phyloP scores from a whole-genome alignment of 2,113 vertebrate species.

The Protobothrops mucrosquamatus region DNA sequence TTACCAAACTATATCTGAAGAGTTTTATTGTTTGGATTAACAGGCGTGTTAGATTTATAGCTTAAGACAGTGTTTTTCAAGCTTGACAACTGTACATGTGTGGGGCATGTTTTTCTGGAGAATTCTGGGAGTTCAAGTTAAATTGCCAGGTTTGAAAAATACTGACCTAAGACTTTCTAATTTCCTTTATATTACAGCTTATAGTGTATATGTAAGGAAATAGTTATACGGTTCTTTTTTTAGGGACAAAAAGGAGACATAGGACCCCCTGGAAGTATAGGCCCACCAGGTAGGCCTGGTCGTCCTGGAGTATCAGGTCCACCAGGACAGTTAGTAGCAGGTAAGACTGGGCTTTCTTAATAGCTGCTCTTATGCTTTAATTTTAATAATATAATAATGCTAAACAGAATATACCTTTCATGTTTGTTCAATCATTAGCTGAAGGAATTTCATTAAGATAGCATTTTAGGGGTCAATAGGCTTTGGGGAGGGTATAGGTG shows the following conservation, averaged over 20 bases:
- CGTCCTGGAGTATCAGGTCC: conserved; percentile 83
- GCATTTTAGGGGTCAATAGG: neutral
- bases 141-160: neutral
- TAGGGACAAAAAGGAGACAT: conserved; percentile 89
- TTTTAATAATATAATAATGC: accelerated
- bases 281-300: conserved; percentile 87
- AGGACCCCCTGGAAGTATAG: conserved; percentile 79
- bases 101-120: neutral
- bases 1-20: neutral
- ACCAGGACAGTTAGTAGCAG: conserved; percentile 82
- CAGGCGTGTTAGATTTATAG: neutral
- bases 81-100: neutral
- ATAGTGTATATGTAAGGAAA: neutral
- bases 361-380: neutral
- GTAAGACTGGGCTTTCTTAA: conserved; percentile 64
- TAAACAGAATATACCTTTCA: accelerated
- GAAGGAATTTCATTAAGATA: neutral
- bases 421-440: neutral
- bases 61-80: neutral
- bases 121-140: neutral
- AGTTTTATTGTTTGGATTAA: neutral
- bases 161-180: neutral
- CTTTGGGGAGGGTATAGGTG: neutral
- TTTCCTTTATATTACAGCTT: neutral
- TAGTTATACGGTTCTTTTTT: conserved; percentile 1